A percentile compares a stretch with the other conserved stretches of the same genome.
Evolutionary conservation across 2,888 invertebrate genomes (phyloP).

Genomic region (Apodemia mormo): DNA sequence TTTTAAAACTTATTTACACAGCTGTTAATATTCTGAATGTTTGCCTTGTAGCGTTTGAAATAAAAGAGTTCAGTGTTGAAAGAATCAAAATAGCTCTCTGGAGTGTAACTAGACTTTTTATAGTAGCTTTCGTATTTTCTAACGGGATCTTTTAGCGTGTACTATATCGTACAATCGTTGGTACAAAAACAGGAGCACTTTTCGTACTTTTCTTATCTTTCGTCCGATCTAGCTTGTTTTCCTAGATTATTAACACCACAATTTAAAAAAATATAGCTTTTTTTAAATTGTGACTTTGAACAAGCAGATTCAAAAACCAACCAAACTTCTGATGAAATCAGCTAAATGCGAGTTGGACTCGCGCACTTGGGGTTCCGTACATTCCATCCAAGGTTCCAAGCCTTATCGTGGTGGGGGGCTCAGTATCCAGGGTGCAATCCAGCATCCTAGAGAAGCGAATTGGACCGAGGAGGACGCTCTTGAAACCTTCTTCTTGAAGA

Average conservation of each 20-base stretch:
- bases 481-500: no score
- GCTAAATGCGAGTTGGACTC: no score
- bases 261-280: no score
- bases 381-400: no score
- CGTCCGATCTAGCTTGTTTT: neutral
- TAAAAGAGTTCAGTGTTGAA: constrained; percentile 59
- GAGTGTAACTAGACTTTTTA: constrained; percentile 43
- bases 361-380: no score
- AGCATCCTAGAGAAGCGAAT: no score
- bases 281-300: no score
- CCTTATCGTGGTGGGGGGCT: no score
- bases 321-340: no score
- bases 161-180: constrained; percentile 20
- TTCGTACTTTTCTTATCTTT: neutral
- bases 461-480: no score
- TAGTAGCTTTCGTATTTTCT: constrained; percentile 38
- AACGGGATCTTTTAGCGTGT: constrained; percentile 24
- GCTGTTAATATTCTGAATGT: constrained; percentile 6
- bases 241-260: neutral
- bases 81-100: constrained; percentile 52
- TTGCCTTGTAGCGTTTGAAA: constrained; percentile 10
- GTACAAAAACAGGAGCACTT: neutral
- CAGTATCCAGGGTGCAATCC: no score
- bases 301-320: no score
- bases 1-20: constrained; percentile 8